Conservation (phyloP, 2,888 invertebrate genomes). For the Aleiodes leptofemur region DNA sequence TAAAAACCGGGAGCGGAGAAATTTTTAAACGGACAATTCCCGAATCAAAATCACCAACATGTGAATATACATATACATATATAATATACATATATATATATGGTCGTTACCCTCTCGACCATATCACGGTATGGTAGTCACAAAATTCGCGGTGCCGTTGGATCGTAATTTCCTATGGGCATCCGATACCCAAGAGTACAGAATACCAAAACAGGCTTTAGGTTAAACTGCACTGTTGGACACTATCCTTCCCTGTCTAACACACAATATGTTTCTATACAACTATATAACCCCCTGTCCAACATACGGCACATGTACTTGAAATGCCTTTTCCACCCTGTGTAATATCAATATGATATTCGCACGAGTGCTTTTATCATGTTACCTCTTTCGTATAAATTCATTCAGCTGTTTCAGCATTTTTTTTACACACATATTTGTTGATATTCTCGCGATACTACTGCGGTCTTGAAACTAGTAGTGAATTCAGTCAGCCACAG, state of each 20-base stretch:
- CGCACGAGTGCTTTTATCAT: no score
- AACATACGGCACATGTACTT: no score
- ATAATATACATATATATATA: background rate
- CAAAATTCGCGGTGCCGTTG: slow-evolving; percentile 22
- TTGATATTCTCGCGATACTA: no score
- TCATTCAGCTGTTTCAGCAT: no score
- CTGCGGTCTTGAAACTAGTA: no score
- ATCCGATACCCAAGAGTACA: slow-evolving; percentile 34
- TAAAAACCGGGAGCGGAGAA: no score
- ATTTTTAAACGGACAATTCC: background rate
- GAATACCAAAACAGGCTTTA: slow-evolving; percentile 46
- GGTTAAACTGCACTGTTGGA: slow-evolving; percentile 3
- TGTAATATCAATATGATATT: no score
- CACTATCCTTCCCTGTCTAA: slow-evolving; percentile 33
- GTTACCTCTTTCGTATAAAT: no score
- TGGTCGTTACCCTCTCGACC: no score
- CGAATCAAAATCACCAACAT: background rate
- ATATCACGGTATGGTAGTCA: slow-evolving; percentile 2
- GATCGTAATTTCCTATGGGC: slow-evolving; percentile 44
- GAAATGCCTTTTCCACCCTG: no score
- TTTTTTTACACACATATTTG: no score
- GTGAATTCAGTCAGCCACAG: no score
- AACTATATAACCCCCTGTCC: slow-evolving; percentile 25
- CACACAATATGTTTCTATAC: slow-evolving; percentile 17
- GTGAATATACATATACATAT: background rate